Evolutionary conservation across 1,140 invertebrate species (phyloP).

Genomic region (Habropoda laboriosa): DNA sequence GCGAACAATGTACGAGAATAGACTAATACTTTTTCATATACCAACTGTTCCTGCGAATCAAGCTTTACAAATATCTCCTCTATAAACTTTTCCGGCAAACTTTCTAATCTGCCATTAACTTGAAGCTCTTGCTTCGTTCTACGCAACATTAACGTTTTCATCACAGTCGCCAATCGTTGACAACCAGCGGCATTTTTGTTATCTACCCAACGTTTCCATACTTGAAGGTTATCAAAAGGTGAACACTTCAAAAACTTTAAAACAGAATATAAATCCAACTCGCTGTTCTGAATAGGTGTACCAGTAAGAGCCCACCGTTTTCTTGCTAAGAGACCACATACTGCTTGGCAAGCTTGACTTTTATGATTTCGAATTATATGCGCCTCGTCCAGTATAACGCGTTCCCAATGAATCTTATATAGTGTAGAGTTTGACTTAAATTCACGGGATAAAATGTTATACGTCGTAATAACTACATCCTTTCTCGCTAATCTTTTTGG

Average conservation of each 20-base stretch:
- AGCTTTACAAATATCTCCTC: slow-evolving; percentile 84
- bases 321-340: slow-evolving; percentile 84
- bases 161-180: slow-evolving; percentile 88
- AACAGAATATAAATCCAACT: slow-evolving; percentile 93
- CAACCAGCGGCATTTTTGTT: slow-evolving; percentile 88
- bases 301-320: slow-evolving; percentile 95
- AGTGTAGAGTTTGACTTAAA: slow-evolving; percentile 68
- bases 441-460: slow-evolving; percentile 86
- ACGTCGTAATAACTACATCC: slow-evolving; percentile 91
- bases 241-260: slow-evolving; percentile 92
- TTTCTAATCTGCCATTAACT: slow-evolving; percentile 82
- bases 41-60: slow-evolving; percentile 86
- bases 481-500: slow-evolving; percentile 84
- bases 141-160: slow-evolving; percentile 91
- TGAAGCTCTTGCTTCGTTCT: slow-evolving; percentile 92
- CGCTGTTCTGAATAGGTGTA: slow-evolving; percentile 97
- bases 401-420: slow-evolving; percentile 87
- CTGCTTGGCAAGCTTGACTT: slow-evolving; percentile 87
- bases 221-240: slow-evolving; percentile 93
- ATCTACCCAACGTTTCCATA: slow-evolving; percentile 87
- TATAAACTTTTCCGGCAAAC: slow-evolving; percentile 86
- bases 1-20: slow-evolving; percentile 89
- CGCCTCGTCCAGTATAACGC: no score
- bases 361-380: no score
- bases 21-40: slow-evolving; percentile 89